Evolutionary conservation across 2,113 vertebrate genomes (phyloP).

Genomic region (Syngnathus floridae): DNA sequence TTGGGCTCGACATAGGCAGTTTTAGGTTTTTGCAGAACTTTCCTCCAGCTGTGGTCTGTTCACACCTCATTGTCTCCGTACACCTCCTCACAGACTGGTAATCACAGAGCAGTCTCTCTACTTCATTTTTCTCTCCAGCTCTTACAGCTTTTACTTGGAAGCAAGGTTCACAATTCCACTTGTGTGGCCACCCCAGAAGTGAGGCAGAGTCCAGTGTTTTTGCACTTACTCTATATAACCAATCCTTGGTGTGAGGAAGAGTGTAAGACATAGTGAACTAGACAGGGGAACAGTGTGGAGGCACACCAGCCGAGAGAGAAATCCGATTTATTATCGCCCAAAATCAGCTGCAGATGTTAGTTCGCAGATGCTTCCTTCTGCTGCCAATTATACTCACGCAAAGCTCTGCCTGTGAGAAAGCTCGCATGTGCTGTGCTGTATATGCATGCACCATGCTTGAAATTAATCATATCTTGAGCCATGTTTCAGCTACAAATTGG

Average conservation of each 20-base stretch:
- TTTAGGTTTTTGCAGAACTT: constrained; percentile 28
- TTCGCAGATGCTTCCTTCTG: constrained; percentile 70
- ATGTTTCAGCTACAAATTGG: background rate
- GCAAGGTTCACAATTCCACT: constrained; percentile 64
- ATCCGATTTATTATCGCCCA: constrained; percentile 85
- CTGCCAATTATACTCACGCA: constrained; percentile 83
- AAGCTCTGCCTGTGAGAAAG: constrained; percentile 50
- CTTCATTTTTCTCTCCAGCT: constrained; percentile 32
- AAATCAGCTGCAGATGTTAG: constrained; percentile 85
- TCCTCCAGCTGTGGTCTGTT: constrained; percentile 46
- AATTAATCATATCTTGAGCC: constrained; percentile 21
- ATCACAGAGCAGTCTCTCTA: constrained; percentile 52
- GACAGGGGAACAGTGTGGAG: constrained; percentile 59
- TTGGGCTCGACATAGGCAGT: constrained; percentile 21
- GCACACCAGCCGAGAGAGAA: constrained; percentile 68
- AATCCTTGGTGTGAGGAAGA: constrained; percentile 52
- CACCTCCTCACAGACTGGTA: constrained; percentile 48
- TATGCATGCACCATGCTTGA: background rate
- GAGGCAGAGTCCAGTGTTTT: constrained; percentile 47
- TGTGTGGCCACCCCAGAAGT: constrained; percentile 64
- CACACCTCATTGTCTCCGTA: constrained; percentile 57
- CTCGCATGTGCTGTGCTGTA: constrained; percentile 9
- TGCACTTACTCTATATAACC: constrained; percentile 45
- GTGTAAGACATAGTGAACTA: constrained; percentile 31
- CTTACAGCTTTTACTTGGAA: constrained; percentile 47